Evolutionary conservation across 2,113 vertebrate species (phyloP).

Genomic region (Chrysemys picta): DNA sequence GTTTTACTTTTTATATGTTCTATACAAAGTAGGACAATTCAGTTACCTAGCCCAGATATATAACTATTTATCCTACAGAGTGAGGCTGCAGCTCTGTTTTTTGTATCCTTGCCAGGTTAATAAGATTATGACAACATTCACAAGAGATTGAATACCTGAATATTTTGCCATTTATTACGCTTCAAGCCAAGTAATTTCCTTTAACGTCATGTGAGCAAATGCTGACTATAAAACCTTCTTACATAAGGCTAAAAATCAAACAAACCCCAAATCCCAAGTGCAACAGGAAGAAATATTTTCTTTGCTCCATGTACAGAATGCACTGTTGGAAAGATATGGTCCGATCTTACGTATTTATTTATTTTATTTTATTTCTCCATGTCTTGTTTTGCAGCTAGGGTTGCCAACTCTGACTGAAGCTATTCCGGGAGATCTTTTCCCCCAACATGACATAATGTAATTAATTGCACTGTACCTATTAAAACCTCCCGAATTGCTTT

Average conservation of each 20-base stretch:
- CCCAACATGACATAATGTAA: neutral
- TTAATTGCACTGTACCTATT: neutral
- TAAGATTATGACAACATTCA: slow-evolving; percentile 18
- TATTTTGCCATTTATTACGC: slow-evolving; percentile 7
- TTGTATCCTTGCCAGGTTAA: slow-evolving; percentile 31
- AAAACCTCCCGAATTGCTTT: neutral
- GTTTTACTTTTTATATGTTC: neutral
- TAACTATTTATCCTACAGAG: slow-evolving; percentile 12
- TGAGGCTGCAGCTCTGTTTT: slow-evolving; percentile 29
- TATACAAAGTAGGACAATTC: neutral
- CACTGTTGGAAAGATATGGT: fast-evolving
- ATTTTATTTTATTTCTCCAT: neutral
- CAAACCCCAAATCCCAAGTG: neutral
- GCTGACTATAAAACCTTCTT: neutral
- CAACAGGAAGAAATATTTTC: neutral
- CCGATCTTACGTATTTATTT: neutral
- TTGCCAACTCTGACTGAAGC: neutral
- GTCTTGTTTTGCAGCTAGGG: neutral
- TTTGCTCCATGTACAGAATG: neutral
- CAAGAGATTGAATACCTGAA: neutral
- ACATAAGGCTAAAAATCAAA: neutral
- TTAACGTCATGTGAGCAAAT: neutral
- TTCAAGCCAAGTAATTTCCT: neutral
- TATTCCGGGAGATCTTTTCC: neutral
- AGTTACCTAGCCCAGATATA: neutral